These are phyloP conservation scores for Dolichoris vasculosae DNA, from an alignment of 1,140 invertebrate genomes.

Conservation along the genomic window DNA sequence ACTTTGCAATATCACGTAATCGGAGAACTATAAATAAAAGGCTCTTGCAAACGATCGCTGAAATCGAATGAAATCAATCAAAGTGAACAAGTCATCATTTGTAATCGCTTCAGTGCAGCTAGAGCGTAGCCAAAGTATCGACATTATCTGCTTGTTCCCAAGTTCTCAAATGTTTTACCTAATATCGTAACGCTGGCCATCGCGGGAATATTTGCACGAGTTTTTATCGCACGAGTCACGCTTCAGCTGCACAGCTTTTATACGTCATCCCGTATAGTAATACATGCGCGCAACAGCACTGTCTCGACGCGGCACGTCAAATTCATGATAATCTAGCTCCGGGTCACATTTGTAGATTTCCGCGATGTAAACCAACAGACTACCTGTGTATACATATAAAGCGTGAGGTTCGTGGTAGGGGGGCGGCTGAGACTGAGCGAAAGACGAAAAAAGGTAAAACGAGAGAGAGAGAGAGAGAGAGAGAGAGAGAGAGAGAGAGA, in stretches of 20 bases:
- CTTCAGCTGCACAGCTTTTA: constrained; percentile 24
- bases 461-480: not conserved
- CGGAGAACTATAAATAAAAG: too few relatives aligned
- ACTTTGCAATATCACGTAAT: too few relatives aligned
- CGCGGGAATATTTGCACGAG: not conserved
- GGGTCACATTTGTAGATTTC: constrained; percentile 39
- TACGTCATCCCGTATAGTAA: constrained; percentile 18
- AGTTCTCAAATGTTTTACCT: not conserved
- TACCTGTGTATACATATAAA: not conserved
- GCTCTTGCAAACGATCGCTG: too few relatives aligned
- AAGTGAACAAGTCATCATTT: too few relatives aligned
- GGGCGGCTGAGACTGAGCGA: not conserved
- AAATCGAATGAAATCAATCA: too few relatives aligned
- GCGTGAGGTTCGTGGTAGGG: not conserved
- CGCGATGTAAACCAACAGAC: constrained; percentile 16
- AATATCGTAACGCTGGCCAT: not conserved
- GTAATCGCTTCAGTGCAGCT: too few relatives aligned
- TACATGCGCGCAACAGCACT: not conserved
- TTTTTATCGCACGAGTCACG: constrained; percentile 47
- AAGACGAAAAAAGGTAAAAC: constrained; percentile 1
- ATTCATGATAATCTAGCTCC: constrained; percentile 40
- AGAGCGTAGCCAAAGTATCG: too few relatives aligned
- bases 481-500: not conserved
- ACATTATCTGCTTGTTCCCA: not conserved
- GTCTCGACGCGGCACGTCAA: not conserved